These are phyloP conservation scores for Pandemis heparana DNA, from an alignment of 2,888 invertebrate genomes.

Conservation along the genomic window DNA sequence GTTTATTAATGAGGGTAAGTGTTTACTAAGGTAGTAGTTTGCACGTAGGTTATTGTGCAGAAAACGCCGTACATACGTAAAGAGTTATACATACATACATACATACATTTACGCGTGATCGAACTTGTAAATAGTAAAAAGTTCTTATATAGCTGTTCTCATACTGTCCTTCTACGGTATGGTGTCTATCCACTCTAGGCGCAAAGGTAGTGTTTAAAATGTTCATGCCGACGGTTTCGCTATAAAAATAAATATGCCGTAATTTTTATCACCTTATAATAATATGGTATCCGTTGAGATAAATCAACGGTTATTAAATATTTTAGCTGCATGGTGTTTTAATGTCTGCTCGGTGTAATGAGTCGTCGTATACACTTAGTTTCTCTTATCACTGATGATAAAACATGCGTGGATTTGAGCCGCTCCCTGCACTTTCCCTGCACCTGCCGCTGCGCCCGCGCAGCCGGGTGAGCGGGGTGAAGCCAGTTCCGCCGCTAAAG, in stretches of 20 bases:
- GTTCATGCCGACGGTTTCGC: conserved; percentile 28
- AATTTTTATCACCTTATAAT: conserved; percentile 47
- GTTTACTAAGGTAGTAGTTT: too few relatives aligned
- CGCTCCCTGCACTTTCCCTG: conserved; percentile 81
- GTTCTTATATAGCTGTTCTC: conserved; percentile 28
- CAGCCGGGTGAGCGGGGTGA: conserved; percentile 67
- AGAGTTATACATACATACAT: background rate
- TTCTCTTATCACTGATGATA: conserved; percentile 83
- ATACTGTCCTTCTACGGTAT: conserved; percentile 34
- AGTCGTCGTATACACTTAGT: conserved; percentile 66
- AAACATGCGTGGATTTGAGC: conserved; percentile 77
- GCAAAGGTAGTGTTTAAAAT: conserved; percentile 42
- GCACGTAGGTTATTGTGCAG: conserved; percentile 12
- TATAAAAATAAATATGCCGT: conserved; percentile 38
- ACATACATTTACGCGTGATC: conserved; percentile 22
- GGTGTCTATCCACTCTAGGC: conserved; percentile 30
- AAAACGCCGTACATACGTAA: background rate
- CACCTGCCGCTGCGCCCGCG: conserved; percentile 47
- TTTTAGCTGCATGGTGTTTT: conserved; percentile 47
- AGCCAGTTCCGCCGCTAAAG: conserved; percentile 67
- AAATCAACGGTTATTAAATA: conserved; percentile 46
- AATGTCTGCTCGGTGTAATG: conserved; percentile 62
- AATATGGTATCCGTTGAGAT: conserved; percentile 50
- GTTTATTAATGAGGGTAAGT: too few relatives aligned
- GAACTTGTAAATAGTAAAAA: conserved; percentile 29